Conservation (phyloP, 2,113 vertebrate genomes). For the Blennius ocellaris region DNA sequence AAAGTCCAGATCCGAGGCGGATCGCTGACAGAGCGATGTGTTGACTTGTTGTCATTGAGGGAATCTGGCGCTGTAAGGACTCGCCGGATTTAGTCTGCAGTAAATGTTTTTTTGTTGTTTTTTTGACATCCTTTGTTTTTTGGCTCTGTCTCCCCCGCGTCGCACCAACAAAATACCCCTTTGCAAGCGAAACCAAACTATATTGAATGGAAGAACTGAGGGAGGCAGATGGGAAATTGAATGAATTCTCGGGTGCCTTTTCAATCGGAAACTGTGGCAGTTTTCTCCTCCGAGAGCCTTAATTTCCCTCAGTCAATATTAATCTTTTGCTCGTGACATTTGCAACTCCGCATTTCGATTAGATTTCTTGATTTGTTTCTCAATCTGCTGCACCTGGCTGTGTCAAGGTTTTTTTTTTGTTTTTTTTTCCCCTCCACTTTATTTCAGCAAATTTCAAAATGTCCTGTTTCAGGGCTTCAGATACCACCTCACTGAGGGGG, state of each 20-base stretch:
- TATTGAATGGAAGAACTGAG: slow-evolving; percentile 30
- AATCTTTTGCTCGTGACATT: slow-evolving; percentile 63
- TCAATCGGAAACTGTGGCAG: slow-evolving; percentile 42
- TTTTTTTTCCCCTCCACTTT: slow-evolving; percentile 9
- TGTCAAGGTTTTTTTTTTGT: slow-evolving; percentile 21
- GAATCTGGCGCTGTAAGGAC: slow-evolving; percentile 5
- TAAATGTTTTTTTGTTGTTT: slow-evolving; percentile 19
- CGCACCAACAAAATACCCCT: slow-evolving; percentile 20
- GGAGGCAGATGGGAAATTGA: slow-evolving; percentile 55
- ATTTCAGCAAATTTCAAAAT: background rate
- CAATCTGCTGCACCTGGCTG: slow-evolving; percentile 11
- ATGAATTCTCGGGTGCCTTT: slow-evolving; percentile 48
- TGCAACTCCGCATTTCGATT: slow-evolving; percentile 53
- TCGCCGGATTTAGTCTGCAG: background rate
- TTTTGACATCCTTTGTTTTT: slow-evolving; percentile 21
- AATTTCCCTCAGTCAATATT: slow-evolving; percentile 70
- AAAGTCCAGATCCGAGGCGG: no score
- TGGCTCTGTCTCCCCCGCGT: slow-evolving; percentile 13
- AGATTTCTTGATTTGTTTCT: slow-evolving; percentile 46
- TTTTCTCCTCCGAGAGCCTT: slow-evolving; percentile 35
- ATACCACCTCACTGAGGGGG: background rate
- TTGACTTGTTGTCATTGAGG: slow-evolving; percentile 4
- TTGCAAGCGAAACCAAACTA: slow-evolving; percentile 21
- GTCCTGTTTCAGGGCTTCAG: background rate
- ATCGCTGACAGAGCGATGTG: background rate